Evolutionary conservation across 2,797 vertebrate genomes (phyloP).

Genomic region (Tinamus major): DNA sequence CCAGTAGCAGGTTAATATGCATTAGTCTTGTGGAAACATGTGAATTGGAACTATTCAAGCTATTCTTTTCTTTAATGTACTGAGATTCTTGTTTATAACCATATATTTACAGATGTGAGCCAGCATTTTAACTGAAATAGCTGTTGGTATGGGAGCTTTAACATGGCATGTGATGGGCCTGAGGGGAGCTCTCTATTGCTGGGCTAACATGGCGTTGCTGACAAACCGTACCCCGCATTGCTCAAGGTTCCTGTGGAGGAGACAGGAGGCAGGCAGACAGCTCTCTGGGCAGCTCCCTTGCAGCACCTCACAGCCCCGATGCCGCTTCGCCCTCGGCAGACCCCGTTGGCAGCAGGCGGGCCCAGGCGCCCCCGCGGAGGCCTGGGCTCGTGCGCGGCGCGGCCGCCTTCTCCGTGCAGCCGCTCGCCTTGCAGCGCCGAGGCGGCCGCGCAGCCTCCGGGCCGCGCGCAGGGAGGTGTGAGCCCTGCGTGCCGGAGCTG

Average conservation of each 20-base stretch:
- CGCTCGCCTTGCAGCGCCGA: too few species aligned
- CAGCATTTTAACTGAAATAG: neutral
- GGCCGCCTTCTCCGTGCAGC: too few species aligned
- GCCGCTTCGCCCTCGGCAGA: slow-evolving; percentile 40
- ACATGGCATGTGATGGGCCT: neutral
- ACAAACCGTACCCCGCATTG: slow-evolving; percentile 27
- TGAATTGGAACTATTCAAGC: neutral
- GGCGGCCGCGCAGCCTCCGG: too few species aligned
- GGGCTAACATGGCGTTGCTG: slow-evolving; percentile 41
- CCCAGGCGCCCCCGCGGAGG: too few species aligned
- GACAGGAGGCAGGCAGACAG: neutral
- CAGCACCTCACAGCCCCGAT: neutral
- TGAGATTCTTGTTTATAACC: neutral
- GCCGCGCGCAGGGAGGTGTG: too few species aligned
- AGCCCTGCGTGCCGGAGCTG: too few species aligned
- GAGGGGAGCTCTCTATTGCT: neutral
- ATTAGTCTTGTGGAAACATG: neutral
- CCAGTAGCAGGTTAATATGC: neutral
- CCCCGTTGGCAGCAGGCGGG: neutral
- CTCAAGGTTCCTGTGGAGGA: neutral
- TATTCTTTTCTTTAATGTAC: neutral
- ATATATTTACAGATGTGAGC: rapidly evolving
- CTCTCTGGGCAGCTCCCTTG: neutral
- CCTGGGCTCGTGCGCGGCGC: too few species aligned
- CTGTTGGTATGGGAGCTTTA: neutral